Base-by-base conservation (phyloP, 2,797 vertebrate genomes). In the Epinephelus awoara region DNA sequence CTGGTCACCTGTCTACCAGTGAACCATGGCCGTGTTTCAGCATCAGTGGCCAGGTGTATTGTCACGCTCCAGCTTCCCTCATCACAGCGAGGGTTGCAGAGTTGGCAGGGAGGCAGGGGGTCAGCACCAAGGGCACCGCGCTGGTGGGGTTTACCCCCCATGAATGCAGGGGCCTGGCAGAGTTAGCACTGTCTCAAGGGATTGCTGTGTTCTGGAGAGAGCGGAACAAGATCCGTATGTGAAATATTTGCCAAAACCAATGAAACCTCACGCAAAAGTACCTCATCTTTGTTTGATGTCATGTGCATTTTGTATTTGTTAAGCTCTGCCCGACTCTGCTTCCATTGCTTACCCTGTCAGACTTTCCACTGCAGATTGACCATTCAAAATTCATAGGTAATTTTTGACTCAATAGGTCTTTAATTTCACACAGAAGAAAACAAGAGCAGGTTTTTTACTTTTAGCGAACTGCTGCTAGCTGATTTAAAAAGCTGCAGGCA, bases 131-230 rank as follows among this genome's bases (percentile, higher is more conserved):
- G 89, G 93, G 92, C 47, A 90, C 93, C 0, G 92, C 94, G 0
- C 78, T 95, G 68, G 93, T 91, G 90, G 95, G 96, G 59, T 96
- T 96, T 70, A 94, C 89, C 8, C 95, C 94, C 6, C 72, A 61
- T 1, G 91, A 95, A 78, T 96, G 95, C 88, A 92, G 90, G 89
- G 77, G 40, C 25, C 91, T 94, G 75, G 96, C 94, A 12, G 94
- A 93, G 34, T 73, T 85, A 51, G 95, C 95, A 0, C 81, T 96
- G 81, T 86, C 89, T 47, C 87, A 91, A 68, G 91, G 85, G 38
- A 87, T 86, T 3, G 88, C 77, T 0, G 94, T 95, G 79, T 96
- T 97, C 89, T 97, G 96, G 94, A 96, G 91, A 67, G 89, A 89
- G 69, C 86, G 77, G 74, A 57, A 17, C 19, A 67, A 75, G 27